Evolutionary conservation across 2,888 invertebrate genomes (phyloP), one percentile per base, ranked within the genome.

Genomic region (Onchidella celtica): DNA sequence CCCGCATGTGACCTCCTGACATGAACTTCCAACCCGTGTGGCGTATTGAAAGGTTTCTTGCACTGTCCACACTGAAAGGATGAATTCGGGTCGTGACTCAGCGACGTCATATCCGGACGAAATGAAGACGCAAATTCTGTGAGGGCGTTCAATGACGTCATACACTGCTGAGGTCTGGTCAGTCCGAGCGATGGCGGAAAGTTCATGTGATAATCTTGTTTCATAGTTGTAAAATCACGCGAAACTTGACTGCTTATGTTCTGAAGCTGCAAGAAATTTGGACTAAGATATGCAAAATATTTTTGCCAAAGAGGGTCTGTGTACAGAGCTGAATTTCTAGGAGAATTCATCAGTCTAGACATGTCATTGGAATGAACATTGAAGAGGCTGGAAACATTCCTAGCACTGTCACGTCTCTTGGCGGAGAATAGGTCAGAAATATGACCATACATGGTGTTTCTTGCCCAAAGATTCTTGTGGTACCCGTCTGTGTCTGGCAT

Each of bases 41-140:
- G 97, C 1, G 99, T 99, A 88, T 97, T 97, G 94, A 99, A 99
- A 96, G 98, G 97, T 94, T 99, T 99, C 94, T 97, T 97, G 94
- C 99, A 99, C 94, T 98, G 88, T 0, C 85, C 86, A 70, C 90
- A 90, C 65, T 88, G 87, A 73, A 86, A 90, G 17, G 86, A 82
- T 0, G 88, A 81, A 82, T 68, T 84, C 29, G 47, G 32, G 17
- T 63, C 65, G 32, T 65, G 34, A 63, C 40, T 32, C 40, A 75
- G 57, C 9, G 36, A 32, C 34, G 74, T 40, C 36, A 55, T 38
- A 11, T 69, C 63, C 14, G 70, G 79, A 17, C 21, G 59, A 29
- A 63, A 47, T 6, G 78, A 75, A 9, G 80, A 77, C 6, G 65
- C 36, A 27, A 73, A 40, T 72, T 65, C 74, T 17, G 75, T 21